Conservation (phyloP, 2,113 vertebrate species). For the human region DNA sequence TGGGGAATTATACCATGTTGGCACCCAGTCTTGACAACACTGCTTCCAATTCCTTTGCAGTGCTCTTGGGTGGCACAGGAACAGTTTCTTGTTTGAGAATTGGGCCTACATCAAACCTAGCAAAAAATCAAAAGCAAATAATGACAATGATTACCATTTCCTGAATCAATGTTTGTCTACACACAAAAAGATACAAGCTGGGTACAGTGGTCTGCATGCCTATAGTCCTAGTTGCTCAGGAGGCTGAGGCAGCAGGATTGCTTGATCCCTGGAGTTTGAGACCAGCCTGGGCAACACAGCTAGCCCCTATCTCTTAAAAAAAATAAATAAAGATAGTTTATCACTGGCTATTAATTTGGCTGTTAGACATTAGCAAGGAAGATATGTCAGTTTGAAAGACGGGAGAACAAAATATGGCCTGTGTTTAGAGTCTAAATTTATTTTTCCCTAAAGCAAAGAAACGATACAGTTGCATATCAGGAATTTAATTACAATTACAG, state of each 20-base stretch:
- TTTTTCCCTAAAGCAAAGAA: background rate
- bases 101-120: constrained; percentile 95
- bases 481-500: constrained; percentile 9
- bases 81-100: constrained; percentile 90
- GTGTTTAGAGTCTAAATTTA: background rate
- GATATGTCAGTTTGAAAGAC: background rate
- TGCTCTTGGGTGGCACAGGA: constrained; percentile 87
- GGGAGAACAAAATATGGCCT: background rate
- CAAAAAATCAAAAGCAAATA: constrained; percentile 38
- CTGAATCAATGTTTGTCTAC: background rate
- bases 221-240: background rate
- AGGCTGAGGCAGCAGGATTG: background rate
- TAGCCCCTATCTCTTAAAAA: background rate
- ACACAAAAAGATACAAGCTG: background rate
- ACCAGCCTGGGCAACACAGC: background rate
- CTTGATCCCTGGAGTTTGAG: background rate
- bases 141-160: constrained; percentile 2
- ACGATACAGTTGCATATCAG: background rate
- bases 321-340: background rate
- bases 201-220: background rate
- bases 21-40: constrained; percentile 89
- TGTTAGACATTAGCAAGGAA: background rate
- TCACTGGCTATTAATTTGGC: background rate
- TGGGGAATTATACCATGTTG: constrained; percentile 85
- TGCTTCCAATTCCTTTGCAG: constrained; percentile 89